Percentiles rank a stretch among this genome's conserved stretches.
These are phyloP conservation scores for Phoxinus phoxinus DNA, from an alignment of 2,113 vertebrate species.

Conservation along the genomic window DNA sequence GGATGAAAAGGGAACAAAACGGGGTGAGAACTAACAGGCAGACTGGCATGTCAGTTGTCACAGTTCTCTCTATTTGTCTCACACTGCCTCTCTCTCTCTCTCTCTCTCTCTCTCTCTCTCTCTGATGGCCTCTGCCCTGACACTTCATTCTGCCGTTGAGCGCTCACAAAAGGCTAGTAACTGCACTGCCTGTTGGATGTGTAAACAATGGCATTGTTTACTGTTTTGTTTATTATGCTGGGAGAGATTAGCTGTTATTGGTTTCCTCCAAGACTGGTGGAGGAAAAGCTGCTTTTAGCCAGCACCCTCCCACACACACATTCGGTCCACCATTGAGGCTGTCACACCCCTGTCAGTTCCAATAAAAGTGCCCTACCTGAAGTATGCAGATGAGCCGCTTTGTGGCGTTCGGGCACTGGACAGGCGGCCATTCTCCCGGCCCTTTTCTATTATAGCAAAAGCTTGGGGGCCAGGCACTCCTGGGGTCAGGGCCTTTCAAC, in stretches of 20 bases:
- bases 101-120: constrained; percentile 10
- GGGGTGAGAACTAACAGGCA: constrained; percentile 32
- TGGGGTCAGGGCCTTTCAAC: constrained; percentile 99
- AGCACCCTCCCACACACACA: constrained; percentile 60
- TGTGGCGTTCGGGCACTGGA: constrained; percentile 80
- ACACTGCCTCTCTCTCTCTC: background rate
- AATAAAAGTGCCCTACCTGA: constrained; percentile 98
- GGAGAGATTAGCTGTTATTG: constrained; percentile 93
- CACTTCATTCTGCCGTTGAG: constrained; percentile 65
- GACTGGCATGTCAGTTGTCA: constrained; percentile 51
- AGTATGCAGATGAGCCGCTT: constrained; percentile 92
- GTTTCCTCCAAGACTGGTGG: constrained; percentile 87
- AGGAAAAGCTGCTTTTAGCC: constrained; percentile 55
- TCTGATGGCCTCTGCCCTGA: constrained; percentile 60
- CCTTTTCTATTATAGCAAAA: constrained; percentile 86
- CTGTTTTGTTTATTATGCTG: constrained; percentile 88
- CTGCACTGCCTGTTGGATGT: constrained; percentile 76
- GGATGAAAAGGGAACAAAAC: constrained; percentile 54
- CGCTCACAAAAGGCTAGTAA: constrained; percentile 67
- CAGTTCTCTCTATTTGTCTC: constrained; percentile 25
- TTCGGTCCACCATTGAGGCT: constrained; percentile 84
- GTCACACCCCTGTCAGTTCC: constrained; percentile 97
- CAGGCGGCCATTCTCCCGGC: constrained; percentile 84
- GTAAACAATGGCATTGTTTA: constrained; percentile 95
- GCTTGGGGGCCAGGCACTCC: constrained; percentile 85